Evolutionary conservation across 2,888 invertebrate genomes (phyloP).

Genomic region (Ophioninae sp.): DNA sequence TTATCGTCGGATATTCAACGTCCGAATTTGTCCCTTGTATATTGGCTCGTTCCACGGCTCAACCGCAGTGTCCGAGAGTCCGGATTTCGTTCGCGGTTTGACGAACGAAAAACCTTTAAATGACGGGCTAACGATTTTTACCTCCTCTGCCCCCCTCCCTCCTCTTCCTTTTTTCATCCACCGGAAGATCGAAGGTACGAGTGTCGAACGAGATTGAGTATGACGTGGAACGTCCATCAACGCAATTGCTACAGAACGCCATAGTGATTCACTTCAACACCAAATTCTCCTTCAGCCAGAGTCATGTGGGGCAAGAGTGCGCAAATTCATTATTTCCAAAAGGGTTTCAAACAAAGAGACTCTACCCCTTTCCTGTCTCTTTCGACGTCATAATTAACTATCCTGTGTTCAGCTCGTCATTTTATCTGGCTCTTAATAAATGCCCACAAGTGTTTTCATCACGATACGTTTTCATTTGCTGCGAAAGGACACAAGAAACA

Average conservation of each 20-base stretch:
- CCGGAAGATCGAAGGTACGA: neutral
- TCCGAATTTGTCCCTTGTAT: slow-evolving; percentile 6
- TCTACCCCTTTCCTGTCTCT: no score
- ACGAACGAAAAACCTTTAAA: slow-evolving; percentile 30
- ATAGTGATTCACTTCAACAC: neutral
- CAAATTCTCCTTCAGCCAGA: neutral
- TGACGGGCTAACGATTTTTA: slow-evolving; percentile 3
- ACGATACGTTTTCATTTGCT: no score
- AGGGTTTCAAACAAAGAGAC: no score
- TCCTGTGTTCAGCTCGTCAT: no score
- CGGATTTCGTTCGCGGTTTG: slow-evolving; percentile 4
- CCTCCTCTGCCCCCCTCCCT: slow-evolving; percentile 6
- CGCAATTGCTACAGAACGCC: neutral
- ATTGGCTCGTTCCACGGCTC: slow-evolving; percentile 28
- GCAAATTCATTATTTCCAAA: no score
- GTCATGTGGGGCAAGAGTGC: neutral
- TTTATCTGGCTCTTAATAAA: no score
- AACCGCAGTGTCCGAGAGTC: slow-evolving; percentile 15
- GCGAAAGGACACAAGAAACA: no score
- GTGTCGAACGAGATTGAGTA: neutral
- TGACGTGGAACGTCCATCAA: neutral
- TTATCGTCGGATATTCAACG: neutral
- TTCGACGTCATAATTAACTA: no score
- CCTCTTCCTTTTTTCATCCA: neutral
- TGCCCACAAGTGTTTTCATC: no score